These are phyloP conservation scores for Salvelinus namaycush DNA, from an alignment of 2,113 vertebrate genomes.

Conservation along the genomic window DNA sequence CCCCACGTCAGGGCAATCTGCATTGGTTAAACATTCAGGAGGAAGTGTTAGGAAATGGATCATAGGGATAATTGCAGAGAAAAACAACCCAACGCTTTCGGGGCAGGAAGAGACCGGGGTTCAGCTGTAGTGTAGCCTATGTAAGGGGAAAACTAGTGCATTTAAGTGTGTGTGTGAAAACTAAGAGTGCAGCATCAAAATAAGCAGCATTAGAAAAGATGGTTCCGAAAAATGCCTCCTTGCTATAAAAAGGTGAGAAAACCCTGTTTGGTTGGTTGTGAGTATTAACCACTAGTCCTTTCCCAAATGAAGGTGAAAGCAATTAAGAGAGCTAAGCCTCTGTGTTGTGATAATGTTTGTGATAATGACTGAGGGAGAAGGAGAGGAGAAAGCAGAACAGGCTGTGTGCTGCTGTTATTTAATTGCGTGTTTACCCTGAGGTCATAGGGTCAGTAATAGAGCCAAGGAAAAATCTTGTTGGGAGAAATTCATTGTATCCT, in stretches of 20 bases:
- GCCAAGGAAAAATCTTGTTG: slow-evolving; percentile 60
- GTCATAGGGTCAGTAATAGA: slow-evolving; percentile 73
- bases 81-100: slow-evolving; percentile 33
- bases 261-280: slow-evolving; percentile 43
- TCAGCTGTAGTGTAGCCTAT: neutral
- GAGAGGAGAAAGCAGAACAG: slow-evolving; percentile 51
- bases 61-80: slow-evolving; percentile 27
- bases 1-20: slow-evolving; percentile 31
- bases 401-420: slow-evolving; percentile 64
- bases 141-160: too few species aligned
- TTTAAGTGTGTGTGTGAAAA: neutral
- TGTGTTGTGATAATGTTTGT: slow-evolving; percentile 51
- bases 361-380: slow-evolving; percentile 57
- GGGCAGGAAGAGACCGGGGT: slow-evolving; percentile 4
- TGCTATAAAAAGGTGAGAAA: slow-evolving; percentile 34
- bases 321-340: slow-evolving; percentile 62
- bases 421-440: slow-evolving; percentile 77
- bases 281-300: slow-evolving; percentile 47
- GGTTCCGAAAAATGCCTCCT: too few species aligned
- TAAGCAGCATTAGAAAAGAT: slow-evolving; percentile 44
- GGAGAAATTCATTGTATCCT: slow-evolving; percentile 68
- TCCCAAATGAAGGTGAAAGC: slow-evolving; percentile 66
- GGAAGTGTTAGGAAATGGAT: slow-evolving; percentile 9
- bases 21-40: slow-evolving; percentile 10
- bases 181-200: slow-evolving; percentile 26